Evolutionary conservation across 64 coral and sea anemone genomes (phyloP).

Genomic region (Hydrozoanthus tunicans): DNA sequence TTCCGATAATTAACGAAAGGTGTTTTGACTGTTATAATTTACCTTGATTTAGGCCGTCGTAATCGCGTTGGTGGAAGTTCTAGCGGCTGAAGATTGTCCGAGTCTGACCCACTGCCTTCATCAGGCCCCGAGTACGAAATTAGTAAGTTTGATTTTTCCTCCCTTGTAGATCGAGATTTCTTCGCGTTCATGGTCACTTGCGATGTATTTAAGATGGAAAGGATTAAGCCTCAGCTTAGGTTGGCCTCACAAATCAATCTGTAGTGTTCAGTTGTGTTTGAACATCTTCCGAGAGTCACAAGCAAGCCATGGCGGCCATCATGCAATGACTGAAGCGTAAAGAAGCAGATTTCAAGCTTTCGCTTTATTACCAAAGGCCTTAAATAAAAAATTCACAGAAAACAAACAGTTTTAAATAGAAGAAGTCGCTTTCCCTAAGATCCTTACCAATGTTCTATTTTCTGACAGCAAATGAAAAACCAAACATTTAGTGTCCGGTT

Average conservation of each 20-base stretch:
- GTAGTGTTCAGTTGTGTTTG: background rate
- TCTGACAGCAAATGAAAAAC: background rate
- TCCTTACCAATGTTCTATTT: background rate
- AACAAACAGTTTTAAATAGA: background rate
- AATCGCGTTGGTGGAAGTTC: conserved; percentile 91
- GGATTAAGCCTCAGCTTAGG: background rate
- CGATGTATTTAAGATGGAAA: background rate
- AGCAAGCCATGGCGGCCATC: background rate
- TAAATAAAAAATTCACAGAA: no score
- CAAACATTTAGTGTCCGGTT: background rate
- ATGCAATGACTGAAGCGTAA: background rate
- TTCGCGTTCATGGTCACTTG: conserved; percentile 60
- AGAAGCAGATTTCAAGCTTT: background rate
- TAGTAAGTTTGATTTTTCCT: conserved; percentile 72
- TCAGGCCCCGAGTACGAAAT: conserved; percentile 85
- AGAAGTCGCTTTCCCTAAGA: background rate
- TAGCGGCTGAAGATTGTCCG: conserved; percentile 69
- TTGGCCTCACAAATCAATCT: conserved; percentile 24
- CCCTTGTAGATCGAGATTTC: conserved; percentile 56
- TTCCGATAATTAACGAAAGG: background rate
- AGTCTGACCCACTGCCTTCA: conserved; percentile 71
- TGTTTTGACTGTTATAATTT: conserved; percentile 28
- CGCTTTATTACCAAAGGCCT: background rate
- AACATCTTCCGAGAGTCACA: background rate
- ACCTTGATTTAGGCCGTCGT: conserved; percentile 89